phyloP scores from a whole-genome alignment of 2,113 vertebrate species.

The Lagopus leucura region DNA sequence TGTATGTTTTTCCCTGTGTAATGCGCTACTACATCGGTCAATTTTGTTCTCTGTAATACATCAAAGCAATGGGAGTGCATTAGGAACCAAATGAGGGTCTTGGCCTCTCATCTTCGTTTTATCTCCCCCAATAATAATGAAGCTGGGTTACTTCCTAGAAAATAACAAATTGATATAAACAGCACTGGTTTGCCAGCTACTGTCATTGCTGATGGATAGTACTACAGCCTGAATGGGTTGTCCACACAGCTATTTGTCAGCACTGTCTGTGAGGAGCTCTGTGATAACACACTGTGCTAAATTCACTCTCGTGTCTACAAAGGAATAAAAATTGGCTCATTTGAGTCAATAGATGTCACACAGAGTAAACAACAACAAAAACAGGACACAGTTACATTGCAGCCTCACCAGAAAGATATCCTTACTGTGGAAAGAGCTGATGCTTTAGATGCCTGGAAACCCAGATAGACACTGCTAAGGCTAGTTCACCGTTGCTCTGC shows the following conservation, averaged over 20 bases:
- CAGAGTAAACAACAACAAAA: constrained; percentile 69
- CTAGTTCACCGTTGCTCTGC: not conserved
- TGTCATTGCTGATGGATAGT: constrained; percentile 75
- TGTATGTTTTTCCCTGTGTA: constrained; percentile 36
- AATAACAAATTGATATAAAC: constrained; percentile 73
- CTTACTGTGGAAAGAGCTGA: not conserved
- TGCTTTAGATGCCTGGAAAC: not conserved
- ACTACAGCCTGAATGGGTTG: constrained; percentile 72
- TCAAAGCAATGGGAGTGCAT: constrained; percentile 64
- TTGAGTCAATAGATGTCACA: constrained; percentile 64
- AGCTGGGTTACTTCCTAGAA: constrained; percentile 72
- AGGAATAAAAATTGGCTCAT: constrained; percentile 73
- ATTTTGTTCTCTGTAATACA: constrained; percentile 56
- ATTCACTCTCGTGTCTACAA: constrained; percentile 70
- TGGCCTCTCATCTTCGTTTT: constrained; percentile 73
- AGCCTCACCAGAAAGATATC: not conserved
- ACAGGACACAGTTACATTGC: not conserved
- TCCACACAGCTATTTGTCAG: constrained; percentile 76
- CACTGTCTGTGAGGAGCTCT: constrained; percentile 70
- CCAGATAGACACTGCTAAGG: not conserved
- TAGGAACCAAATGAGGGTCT: constrained; percentile 70
- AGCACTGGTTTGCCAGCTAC: constrained; percentile 68
- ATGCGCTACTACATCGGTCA: constrained; percentile 52
- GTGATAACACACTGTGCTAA: constrained; percentile 71
- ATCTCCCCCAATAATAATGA: constrained; percentile 73